Evolutionary conservation across 2,113 vertebrate species (phyloP), one percentile per base, ranked within the genome.

Genomic region (Patagioenas fasciata): DNA sequence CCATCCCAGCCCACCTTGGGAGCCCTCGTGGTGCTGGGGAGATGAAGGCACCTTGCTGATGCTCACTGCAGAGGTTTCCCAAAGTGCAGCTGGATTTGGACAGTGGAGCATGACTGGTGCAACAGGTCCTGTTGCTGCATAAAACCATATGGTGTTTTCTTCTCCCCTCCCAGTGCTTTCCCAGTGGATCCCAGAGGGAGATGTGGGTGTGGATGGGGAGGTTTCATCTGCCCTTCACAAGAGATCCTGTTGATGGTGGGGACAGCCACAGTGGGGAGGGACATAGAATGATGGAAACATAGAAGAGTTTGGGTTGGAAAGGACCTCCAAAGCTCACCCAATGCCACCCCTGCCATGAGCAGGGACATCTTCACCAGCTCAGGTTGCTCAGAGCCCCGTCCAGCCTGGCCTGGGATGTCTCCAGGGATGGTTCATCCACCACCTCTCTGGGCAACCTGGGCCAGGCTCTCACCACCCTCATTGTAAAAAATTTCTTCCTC

Each of bases 21-120:
- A 66, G 42, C 26, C 26, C 72, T 80, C 0, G 0, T 14, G 47
- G 20, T 26, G 12, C 34, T 1, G 8, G 31, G 31, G 50, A 93
- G 65, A 16, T 3, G 8, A 19, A 71, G 25, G 61, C 56, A 75
- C 57, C 34, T 89, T 62, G 38, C 20, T 0, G 0, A 24, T 66
- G 53, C 56, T 61, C 28, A 62, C 32, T 1, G 4, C 42, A 92
- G 48, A 51, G 26, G 10, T 5, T 34, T 90, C n/a, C 25, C 34
- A 57, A 79, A 87, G n/a, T 2, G 3, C 57, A 85, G 3, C 17
- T 0, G 5, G 38, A 14, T 64, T 65, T 57, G 53, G 57, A 65
- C 12, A 24, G 66, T 42, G 70, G 42, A 82, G 32, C 18, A 79
- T 0, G 7, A 87, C 42, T 2, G 0, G 10, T 62, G 60, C 47